Percentiles rank a stretch among this genome's conserved stretches.
These are phyloP conservation scores for Odontesthes bonariensis DNA, from an alignment of 2,113 vertebrate species.

Conservation along the genomic window DNA sequence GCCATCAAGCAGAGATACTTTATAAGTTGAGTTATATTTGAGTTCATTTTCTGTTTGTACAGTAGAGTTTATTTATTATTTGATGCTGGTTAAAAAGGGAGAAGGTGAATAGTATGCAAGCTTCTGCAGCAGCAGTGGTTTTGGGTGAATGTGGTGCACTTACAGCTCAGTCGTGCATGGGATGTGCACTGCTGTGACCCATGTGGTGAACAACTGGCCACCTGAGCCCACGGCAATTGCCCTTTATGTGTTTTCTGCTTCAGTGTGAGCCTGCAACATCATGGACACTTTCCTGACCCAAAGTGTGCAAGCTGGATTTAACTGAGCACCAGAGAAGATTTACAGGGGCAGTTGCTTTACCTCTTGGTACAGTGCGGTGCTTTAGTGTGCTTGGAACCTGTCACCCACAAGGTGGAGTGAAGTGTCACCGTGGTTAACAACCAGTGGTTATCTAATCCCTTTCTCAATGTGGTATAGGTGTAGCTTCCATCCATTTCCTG, in stretches of 20 bases:
- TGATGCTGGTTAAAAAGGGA: neutral
- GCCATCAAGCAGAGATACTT: too few relatives aligned
- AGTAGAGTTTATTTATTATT: neutral
- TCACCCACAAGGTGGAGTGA: conserved; percentile 58
- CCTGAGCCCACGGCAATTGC: conserved; percentile 56
- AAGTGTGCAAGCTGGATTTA: conserved; percentile 10
- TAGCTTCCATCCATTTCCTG: conserved; percentile 46
- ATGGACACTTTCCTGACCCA: conserved; percentile 37
- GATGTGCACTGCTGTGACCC: conserved; percentile 6
- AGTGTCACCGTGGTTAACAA: conserved; percentile 51
- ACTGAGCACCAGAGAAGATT: conserved; percentile 56
- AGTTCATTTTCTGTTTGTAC: neutral
- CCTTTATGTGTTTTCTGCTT: conserved; percentile 12
- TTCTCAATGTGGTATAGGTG: conserved; percentile 50
- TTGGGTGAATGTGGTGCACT: conserved; percentile 19
- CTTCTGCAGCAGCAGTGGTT: neutral
- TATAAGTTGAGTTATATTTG: neutral
- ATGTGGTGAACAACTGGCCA: conserved; percentile 55
- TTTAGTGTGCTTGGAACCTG: conserved; percentile 45
- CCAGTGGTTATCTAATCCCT: conserved; percentile 57
- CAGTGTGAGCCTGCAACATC: conserved; percentile 24
- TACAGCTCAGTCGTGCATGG: conserved; percentile 5
- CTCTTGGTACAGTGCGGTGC: conserved; percentile 50
- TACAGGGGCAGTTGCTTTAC: conserved; percentile 64
- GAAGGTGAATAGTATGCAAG: neutral